Evolutionary conservation across 2,797 vertebrate species (phyloP), one percentile per base, ranked within the genome.

Genomic region (Intellagama lesueurii): DNA sequence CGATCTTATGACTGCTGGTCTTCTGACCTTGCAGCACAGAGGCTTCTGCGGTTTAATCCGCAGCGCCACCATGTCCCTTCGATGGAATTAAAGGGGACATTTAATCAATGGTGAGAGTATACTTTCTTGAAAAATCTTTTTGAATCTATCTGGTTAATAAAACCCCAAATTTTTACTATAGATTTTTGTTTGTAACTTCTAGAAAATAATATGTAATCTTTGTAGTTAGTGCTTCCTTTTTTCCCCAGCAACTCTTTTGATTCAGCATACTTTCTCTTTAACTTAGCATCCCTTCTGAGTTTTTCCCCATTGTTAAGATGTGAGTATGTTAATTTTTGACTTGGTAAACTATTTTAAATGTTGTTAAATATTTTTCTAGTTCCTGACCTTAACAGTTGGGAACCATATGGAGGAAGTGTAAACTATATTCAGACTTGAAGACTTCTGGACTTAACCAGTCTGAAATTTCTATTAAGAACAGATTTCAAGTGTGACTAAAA

Each of bases 51-150:
- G n/a, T n/a, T n/a, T n/a, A n/a, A n/a, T n/a, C n/a, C n/a, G n/a
- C n/a, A n/a, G n/a, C n/a, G n/a, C n/a, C n/a, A n/a, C n/a, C n/a
- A n/a, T n/a, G n/a, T n/a, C n/a, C n/a, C n/a, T 28, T 80, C 44
- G 28, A 47, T 66, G 66, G 14, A 52, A 28, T 52, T 49, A 60
- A 32, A 79, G 70, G 40, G 17, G 47, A 64, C 49, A 40, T 52
- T 44, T 89, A 88, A 88, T 88, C 56, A 70, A 79, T 84, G 32
- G 81, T 64, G 56, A 77, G 32, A 88, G 44, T 52, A 52, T 52
- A 52, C 52, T 52, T 14, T 5, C 47, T 16, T 35, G 64, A 47
- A 56, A 68, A 69, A 22, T 77, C 19, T 79, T 30, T 77, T 26
- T 56, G 73, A 82, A 49, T 66, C 19, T 83, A 77, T 19, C 40